Conservation (phyloP, 2,113 vertebrate genomes). For the Rattus norvegicus region GRCr8 NC_086020.1:70902501-70903000, state of each 20-base stretch:
- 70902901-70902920: neutral
- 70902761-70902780: neutral
- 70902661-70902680: neutral
- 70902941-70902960: neutral
- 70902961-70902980: too few species aligned
- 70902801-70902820: neutral
- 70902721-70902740: neutral
- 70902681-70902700: neutral
- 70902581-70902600: fast-evolving
- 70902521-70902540: neutral
- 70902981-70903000: neutral
- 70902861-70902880: neutral
- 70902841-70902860: neutral
- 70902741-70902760: neutral
- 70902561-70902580: neutral
- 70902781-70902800: neutral
- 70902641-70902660: neutral
- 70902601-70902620: neutral
- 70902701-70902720: neutral
- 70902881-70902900: neutral
- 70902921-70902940: neutral
- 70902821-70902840: neutral
- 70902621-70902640: neutral
- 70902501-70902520: neutral
- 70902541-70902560: neutral